Conservation (phyloP, 2,888 invertebrate species). For the Saturnia pavonia region DNA sequence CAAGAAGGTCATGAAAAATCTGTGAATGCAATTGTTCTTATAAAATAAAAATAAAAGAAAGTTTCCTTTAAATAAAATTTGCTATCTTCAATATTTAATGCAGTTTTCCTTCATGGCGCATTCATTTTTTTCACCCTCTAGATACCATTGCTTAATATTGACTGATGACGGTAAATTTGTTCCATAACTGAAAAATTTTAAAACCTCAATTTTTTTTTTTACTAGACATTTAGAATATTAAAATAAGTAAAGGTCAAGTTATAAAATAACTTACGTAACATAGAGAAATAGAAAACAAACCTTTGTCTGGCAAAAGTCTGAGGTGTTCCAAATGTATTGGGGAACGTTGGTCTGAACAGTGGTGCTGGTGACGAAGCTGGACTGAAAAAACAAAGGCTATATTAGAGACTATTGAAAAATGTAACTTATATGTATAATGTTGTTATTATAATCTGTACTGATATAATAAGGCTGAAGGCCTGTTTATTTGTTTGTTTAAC, state of each 20-base stretch:
- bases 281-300: conserved; percentile 39
- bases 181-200: not conserved
- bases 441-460: no score
- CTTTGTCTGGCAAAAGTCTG: conserved; percentile 73
- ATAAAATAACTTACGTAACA: not conserved
- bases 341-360: conserved; percentile 87
- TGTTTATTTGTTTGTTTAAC: no score
- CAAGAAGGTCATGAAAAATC: no score
- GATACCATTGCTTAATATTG: not conserved
- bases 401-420: not conserved
- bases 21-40: no score
- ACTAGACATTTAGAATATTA: not conserved
- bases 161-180: not conserved
- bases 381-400: conserved; percentile 55
- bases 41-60: no score
- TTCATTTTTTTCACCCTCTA: not conserved
- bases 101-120: no score
- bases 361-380: conserved; percentile 85
- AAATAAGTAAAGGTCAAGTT: not conserved
- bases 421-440: not conserved
- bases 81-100: no score
- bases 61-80: no score
- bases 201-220: not conserved
- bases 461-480: no score
- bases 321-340: conserved; percentile 86